These are phyloP conservation scores for Cheilosia pagana DNA, from an alignment of 2,888 invertebrate species.

Conservation along the genomic window DNA sequence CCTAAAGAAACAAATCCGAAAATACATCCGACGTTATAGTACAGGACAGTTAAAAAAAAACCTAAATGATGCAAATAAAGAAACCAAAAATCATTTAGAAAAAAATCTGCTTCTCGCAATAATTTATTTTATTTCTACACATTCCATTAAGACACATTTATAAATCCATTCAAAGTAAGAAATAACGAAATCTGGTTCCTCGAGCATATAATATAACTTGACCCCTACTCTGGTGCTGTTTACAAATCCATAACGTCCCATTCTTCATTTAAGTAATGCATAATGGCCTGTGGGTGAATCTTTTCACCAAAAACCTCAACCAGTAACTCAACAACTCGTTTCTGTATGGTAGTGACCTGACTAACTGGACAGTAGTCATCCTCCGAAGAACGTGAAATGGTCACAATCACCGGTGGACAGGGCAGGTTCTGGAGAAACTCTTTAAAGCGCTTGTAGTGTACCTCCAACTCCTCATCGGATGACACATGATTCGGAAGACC, in stretches of 20 bases:
- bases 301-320: slow-evolving; percentile 81
- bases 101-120: slow-evolving; percentile 27
- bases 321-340: slow-evolving; percentile 86
- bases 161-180: slow-evolving; percentile 62
- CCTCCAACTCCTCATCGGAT: slow-evolving; percentile 87
- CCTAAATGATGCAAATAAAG: neutral
- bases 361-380: slow-evolving; percentile 95
- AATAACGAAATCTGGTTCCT: slow-evolving; percentile 31
- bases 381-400: slow-evolving; percentile 92
- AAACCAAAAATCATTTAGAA: neutral
- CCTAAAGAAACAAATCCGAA: too few relatives aligned
- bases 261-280: slow-evolving; percentile 81
- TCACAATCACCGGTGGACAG: slow-evolving; percentile 87
- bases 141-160: slow-evolving; percentile 56
- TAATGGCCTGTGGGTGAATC: slow-evolving; percentile 80
- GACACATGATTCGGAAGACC: slow-evolving; percentile 94
- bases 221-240: neutral
- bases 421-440: slow-evolving; percentile 86
- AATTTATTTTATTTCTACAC: slow-evolving; percentile 49
- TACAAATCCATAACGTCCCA: slow-evolving; percentile 83
- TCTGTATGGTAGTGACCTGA: slow-evolving; percentile 92
- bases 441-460: slow-evolving; percentile 86
- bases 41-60: neutral
- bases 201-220: slow-evolving; percentile 15
- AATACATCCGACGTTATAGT: too few relatives aligned